Evolutionary conservation across 2,797 vertebrate species (phyloP), one percentile per base, ranked within the genome.

Genomic region (Spinibarbus caldwelli): DNA sequence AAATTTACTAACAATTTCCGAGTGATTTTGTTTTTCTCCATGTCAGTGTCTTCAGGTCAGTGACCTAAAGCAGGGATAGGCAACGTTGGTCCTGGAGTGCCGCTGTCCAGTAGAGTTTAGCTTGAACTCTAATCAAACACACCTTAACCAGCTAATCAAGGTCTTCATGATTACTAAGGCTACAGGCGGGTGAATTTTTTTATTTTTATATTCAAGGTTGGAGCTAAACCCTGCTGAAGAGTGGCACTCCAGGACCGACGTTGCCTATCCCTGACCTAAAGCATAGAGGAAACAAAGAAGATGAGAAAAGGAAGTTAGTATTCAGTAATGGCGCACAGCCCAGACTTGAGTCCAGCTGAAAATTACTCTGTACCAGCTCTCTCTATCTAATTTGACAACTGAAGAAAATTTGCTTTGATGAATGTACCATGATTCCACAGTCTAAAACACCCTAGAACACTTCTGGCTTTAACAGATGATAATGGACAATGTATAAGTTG

Each of bases 371-470:
- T 26, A 10, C 31, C 12, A 5, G 29, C 21, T 19, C 10, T 47
- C 38, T 71, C 11, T 7, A 23, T 72, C 49, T 83, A 75, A 66
- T 49, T 66, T 52, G n/a, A 17, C 26, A 36, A 62, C 5, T 68
- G 11, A 67, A 78, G 73, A 62, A 67, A 68, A 84, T 78, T 54
- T 52, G 62, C 34, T 68, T 26, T 77, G 73, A 77, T 77, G 17
- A 68, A 77, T 38, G 72, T 84, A n/a, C 15, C 17, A 21, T 14
- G 17, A 29, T 67, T 54, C 47, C 38, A 36, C 45, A 47, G 14
- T 73, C 38, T 36, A 34, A 45, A 71, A 43, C 41, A 43, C 9
- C n/a, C 5, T 29, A 81, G 26, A 82, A 73, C 8, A 75, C 31
- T 34, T 8, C 43, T 62, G 21, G 12, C 4, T 31, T 70, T 54